Evolutionary conservation across 2,888 invertebrate genomes (phyloP).

Genomic region (Mamestra brassicae): DNA sequence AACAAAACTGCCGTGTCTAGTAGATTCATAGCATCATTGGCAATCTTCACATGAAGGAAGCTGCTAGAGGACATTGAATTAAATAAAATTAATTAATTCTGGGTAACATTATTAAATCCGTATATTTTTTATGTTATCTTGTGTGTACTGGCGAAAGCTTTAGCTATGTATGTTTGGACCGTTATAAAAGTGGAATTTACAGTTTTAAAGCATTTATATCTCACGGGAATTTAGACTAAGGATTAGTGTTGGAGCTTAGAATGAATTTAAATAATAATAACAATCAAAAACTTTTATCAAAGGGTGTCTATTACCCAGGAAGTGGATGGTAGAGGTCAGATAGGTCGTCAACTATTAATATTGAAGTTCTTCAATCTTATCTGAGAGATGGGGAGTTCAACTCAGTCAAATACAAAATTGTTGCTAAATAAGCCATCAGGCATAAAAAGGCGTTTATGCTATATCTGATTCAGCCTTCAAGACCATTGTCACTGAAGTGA

Average conservation of each 20-base stretch:
- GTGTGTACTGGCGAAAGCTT: not conserved
- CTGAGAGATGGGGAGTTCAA: too few species aligned
- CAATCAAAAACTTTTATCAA: too few species aligned
- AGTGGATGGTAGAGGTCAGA: too few species aligned
- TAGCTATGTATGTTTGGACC: not conserved
- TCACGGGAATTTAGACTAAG: not conserved
- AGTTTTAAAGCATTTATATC: not conserved
- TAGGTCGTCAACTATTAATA: too few species aligned
- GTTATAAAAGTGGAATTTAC: not conserved
- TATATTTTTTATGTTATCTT: conserved; percentile 18
- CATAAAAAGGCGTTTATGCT: too few species aligned
- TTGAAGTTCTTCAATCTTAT: too few species aligned
- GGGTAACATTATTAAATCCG: conserved; percentile 33
- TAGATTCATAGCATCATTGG: conserved; percentile 22
- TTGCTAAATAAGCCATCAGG: too few species aligned
- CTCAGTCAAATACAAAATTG: too few species aligned
- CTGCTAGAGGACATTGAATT: conserved; percentile 51
- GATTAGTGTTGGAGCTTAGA: not conserved
- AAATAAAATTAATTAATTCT: conserved; percentile 61
- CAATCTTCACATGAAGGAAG: conserved; percentile 50
- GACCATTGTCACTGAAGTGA: too few species aligned
- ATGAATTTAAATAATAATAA: not conserved
- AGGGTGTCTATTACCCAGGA: too few species aligned
- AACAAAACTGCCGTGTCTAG: conserved; percentile 17
- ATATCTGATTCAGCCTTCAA: too few species aligned